A percentile compares a stretch with the other conserved stretches of the same genome.
phyloP scores from a whole-genome alignment of 2,797 vertebrate species.

The Ataeniobius toweri region DNA sequence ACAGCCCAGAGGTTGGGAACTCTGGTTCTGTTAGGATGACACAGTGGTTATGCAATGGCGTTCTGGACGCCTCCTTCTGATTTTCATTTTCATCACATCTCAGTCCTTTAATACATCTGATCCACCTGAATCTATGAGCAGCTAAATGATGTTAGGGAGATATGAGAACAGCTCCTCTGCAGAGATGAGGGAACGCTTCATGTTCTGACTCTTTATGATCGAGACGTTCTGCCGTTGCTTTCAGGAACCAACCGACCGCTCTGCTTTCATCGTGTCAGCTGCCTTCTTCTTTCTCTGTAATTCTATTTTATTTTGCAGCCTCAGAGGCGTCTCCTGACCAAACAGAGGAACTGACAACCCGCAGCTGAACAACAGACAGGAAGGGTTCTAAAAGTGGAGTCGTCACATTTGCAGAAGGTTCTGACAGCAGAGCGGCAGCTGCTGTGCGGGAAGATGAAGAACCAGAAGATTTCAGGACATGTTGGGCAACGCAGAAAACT shows the following conservation, averaged over 20 bases:
- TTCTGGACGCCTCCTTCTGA: no score
- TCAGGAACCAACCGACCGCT: conserved; percentile 43
- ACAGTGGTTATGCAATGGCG: no score
- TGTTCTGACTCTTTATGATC: no score
- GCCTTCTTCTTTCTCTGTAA: conserved; percentile 28
- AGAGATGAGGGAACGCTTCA: no score
- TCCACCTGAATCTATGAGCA: no score
- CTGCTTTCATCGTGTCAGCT: conserved; percentile 55
- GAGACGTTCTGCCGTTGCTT: conserved; percentile 1
- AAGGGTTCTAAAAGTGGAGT: conserved; percentile 34
- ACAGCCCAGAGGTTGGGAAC: no score
- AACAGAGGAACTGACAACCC: conserved; percentile 48
- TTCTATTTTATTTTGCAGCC: conserved; percentile 17
- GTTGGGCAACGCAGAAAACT: not conserved
- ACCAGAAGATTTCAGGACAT: not conserved
- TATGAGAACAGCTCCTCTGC: no score
- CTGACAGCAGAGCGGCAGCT: not conserved
- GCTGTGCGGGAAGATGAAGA: no score
- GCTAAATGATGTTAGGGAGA: no score
- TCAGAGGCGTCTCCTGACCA: conserved; percentile 21
- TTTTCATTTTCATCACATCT: no score
- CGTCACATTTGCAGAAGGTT: not conserved
- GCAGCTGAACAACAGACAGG: conserved; percentile 20
- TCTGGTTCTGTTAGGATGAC: no score
- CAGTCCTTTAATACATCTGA: no score